Evolutionary conservation across 30 jellyfish, hydroid and myxozoan species (phyloP).

Genomic region (Clytia hemisphaerica): DNA sequence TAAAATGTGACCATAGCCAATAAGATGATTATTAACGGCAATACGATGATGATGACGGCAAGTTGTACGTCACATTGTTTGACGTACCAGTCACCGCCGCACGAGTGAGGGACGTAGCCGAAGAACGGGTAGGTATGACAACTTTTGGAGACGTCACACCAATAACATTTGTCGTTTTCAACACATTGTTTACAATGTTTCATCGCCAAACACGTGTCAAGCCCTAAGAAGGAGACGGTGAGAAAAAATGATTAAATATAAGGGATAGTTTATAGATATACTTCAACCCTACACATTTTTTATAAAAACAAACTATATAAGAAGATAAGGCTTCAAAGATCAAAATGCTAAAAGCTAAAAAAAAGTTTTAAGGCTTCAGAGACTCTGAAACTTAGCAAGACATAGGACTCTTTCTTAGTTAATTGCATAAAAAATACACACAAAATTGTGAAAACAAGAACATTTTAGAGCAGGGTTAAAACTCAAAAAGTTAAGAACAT

Average conservation of each 20-base stretch:
- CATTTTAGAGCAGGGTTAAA: no score
- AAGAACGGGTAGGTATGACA: slow-evolving; percentile 93
- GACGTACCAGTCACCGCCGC: slow-evolving; percentile 94
- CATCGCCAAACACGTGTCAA: slow-evolving; percentile 41
- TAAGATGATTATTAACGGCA: slow-evolving; percentile 70
- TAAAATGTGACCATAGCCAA: slow-evolving; percentile 89
- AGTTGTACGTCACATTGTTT: slow-evolving; percentile 90
- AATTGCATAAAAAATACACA: no score
- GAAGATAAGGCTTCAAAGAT: background rate
- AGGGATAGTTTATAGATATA: background rate
- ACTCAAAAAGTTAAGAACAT: no score
- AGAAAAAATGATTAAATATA: background rate
- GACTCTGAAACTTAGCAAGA: no score
- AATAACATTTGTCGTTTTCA: slow-evolving; percentile 67
- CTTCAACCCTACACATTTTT: background rate
- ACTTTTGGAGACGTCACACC: slow-evolving; percentile 92
- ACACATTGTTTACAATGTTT: slow-evolving; percentile 62
- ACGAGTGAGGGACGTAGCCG: slow-evolving; percentile 88
- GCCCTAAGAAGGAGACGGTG: background rate
- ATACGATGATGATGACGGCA: slow-evolving; percentile 73
- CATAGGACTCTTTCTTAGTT: no score
- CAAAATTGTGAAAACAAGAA: no score
- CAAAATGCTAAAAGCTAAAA: background rate
- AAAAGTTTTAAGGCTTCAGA: background rate
- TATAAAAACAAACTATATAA: background rate